Evolutionary conservation across 2,797 vertebrate genomes (phyloP).

Genomic region (Enteromius trimaculatus): DNA sequence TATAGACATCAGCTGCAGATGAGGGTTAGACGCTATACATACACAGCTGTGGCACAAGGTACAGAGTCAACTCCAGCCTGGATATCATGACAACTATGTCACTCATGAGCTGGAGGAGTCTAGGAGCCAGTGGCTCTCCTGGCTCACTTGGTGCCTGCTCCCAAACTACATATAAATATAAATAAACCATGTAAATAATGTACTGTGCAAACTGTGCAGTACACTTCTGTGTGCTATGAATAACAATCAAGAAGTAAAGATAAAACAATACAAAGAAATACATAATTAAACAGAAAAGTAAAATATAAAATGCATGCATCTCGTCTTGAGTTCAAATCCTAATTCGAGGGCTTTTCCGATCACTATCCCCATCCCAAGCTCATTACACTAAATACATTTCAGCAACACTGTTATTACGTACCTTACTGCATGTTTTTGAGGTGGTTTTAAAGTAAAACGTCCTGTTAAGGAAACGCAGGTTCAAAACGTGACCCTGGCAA

Average conservation of each 20-base stretch:
- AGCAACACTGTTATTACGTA: too few relatives aligned
- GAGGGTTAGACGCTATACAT: slow-evolving; percentile 21
- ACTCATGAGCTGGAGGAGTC: slow-evolving; percentile 41
- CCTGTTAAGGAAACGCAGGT: too few relatives aligned
- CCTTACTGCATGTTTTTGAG: too few relatives aligned
- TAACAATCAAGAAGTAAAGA: neutral
- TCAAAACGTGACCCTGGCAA: too few relatives aligned
- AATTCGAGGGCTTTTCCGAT: neutral
- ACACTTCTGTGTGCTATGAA: neutral
- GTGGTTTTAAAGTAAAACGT: too few relatives aligned
- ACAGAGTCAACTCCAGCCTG: slow-evolving; percentile 34
- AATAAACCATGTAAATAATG: neutral
- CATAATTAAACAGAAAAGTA: neutral
- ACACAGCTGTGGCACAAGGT: slow-evolving; percentile 32
- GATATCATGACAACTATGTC: slow-evolving; percentile 53
- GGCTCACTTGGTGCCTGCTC: slow-evolving; percentile 1
- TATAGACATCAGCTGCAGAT: slow-evolving; percentile 38
- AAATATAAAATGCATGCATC: neutral
- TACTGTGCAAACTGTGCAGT: neutral
- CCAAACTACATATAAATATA: neutral
- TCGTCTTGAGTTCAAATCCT: neutral
- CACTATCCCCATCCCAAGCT: neutral
- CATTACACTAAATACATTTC: neutral
- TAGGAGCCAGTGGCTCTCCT: slow-evolving; percentile 12
- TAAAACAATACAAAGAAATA: neutral